Base-by-base conservation (phyloP, 2,797 vertebrate genomes). In the Furcifer pardalis region DNA sequence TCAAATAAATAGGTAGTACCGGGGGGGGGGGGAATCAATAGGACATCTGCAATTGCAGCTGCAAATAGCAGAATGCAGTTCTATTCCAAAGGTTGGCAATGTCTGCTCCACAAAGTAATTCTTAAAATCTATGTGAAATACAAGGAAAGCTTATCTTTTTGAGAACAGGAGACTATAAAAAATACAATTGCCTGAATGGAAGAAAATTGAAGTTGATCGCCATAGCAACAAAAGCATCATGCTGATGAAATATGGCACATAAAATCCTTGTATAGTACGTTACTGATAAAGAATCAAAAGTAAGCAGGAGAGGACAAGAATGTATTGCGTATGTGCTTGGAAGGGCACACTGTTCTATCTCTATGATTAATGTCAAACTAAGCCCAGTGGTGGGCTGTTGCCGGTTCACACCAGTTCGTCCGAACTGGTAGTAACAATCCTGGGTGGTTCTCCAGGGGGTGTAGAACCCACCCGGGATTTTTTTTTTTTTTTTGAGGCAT, bases 151-250 rank as follows among this genome's bases (percentile, higher is more conserved):
- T 96, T 96, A 96, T 96, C 95, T 96, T 93, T 94, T 88, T 94
- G 94, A 93, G 93, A 95, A 92, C 95, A 96, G 94, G 88, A 95
- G 92, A 95, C 94, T 94, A 95, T 96, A 96, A 96, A 96, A n/a
- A 96, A 94, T 91, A 94, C 95, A 95, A 95, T 96, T 95, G 94
- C 94, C 91, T 95, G 95, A 95, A 95, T 73, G 86, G 91, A 91
- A 94, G 93, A 95, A 95, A 96, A 96, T 93, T 95, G 95, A 95
- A 95, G 94, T 93, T 93, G 94, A 96, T 97, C 96, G 93, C 96
- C 95, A 96, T 96, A 95, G 95, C 94, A 96, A 96, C 96, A 96
- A 96, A 96, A 96, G 93, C 95, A 92, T 96, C 96, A 95, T 85
- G 87, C 15, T 94, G 95, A 96, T 96, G 94, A 95, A 96, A 94